Evolutionary conservation across 2,888 invertebrate species (phyloP), one percentile per base, ranked within the genome.

Genomic region (Trichopoda pennipes): DNA sequence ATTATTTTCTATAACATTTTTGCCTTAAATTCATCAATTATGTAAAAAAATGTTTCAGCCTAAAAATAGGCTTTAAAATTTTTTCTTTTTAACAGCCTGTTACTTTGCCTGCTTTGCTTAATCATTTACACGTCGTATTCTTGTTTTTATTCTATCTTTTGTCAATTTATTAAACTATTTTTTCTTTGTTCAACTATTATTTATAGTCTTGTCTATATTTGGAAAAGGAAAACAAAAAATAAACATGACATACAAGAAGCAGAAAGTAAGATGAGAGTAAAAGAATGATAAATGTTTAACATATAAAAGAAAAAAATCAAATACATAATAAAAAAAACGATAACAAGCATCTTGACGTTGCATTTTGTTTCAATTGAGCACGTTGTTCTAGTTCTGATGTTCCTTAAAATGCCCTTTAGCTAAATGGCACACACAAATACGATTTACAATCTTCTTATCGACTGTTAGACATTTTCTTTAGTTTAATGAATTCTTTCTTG

Each of bases 341-440:
- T 38, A 38, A 38, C 10, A 38, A 38, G 38, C 38, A 55, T 69
- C 44, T 66, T 66, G 72, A 66, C 60, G 58, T 73, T 60, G 28
- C 66, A 32, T 51, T 66, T 49, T 19, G 60, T 76, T 82, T 63
- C 75, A 79, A 79, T 82, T 79, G 82, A 76, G 82, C 82, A 76
- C 82, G 75, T 76, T 76, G 82, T 76, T 79, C 82, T 68, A 79
- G 79, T 82, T 81, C 69, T 74, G 23, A 19, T 68, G 81, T 78
- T 81, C 35, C 47, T 69, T 53, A 2, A 35, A 64, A 77, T 77
- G 77, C 56, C 77, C 77, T 70, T 56, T 64, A 70, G 63, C 77
- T 19, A 63, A 77, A 79, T 72, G 79, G 44, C 68, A 56, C 49
- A 56, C 49, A 64, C 16, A 70, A 77, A 47, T 66, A 60, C 17